These are phyloP conservation scores for Rhamphomyia laevipes DNA, from an alignment of 2,888 invertebrate genomes.

Conservation along the genomic window DNA sequence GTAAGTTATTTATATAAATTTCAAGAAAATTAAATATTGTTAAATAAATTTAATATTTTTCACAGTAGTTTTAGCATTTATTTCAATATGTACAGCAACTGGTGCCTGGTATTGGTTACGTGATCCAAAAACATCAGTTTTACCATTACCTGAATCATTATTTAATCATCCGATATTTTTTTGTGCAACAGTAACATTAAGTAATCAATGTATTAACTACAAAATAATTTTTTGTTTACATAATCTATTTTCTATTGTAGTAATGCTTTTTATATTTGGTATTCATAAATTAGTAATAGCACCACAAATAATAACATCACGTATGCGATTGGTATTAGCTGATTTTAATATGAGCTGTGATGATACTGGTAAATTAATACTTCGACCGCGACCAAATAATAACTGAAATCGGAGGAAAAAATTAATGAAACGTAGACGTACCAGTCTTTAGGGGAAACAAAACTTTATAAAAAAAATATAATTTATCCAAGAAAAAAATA, in stretches of 20 bases:
- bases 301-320: constrained; percentile 86
- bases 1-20: constrained; percentile 43
- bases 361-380: constrained; percentile 88
- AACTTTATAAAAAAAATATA: too few species aligned
- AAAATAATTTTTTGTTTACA: background rate
- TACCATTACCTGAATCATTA: constrained; percentile 81
- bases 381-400: constrained; percentile 70
- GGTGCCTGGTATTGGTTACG: constrained; percentile 95
- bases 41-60: constrained; percentile 13
- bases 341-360: constrained; percentile 99
- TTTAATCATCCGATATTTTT: constrained; percentile 93
- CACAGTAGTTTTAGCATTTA: constrained; percentile 72
- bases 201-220: constrained; percentile 40
- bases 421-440: background rate
- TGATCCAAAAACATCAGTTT: constrained; percentile 86
- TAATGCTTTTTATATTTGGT: constrained; percentile 79
- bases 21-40: too few species aligned
- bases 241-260: constrained; percentile 39
- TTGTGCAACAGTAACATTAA: constrained; percentile 67
- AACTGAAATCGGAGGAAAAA: constrained; percentile 19
- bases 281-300: constrained; percentile 95
- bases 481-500: too few species aligned
- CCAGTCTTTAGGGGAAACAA: background rate
- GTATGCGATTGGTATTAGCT: constrained; percentile 77
- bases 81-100: constrained; percentile 82